Conservation (phyloP, 2,888 invertebrate genomes). For the Icerya purchasi region DNA sequence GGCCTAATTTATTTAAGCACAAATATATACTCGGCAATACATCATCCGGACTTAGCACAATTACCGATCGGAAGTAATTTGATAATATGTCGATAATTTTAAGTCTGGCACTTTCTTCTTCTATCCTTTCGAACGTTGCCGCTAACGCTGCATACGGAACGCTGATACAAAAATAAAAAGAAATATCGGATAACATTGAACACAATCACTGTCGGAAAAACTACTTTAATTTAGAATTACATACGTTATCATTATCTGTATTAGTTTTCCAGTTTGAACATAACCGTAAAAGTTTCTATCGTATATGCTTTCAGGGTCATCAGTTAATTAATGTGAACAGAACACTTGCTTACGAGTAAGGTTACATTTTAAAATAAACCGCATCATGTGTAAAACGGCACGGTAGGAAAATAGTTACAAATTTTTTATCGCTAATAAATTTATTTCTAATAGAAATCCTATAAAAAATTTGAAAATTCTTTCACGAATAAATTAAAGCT, state of each 20-base stretch:
- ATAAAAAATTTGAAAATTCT: no score
- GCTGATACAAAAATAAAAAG: conserved; percentile 28
- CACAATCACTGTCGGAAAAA: no score
- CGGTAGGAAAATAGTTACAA: no score
- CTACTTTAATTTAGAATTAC: conserved; percentile 4
- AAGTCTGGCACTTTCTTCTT: conserved; percentile 59
- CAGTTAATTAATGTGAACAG: no score
- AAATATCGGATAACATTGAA: conserved; percentile 3
- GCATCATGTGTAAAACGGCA: no score
- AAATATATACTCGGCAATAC: conserved; percentile 75
- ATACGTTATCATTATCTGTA: background rate
- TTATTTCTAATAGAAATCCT: no score
- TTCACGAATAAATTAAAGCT: no score
- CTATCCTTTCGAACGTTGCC: conserved; percentile 72
- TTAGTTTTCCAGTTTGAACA: background rate
- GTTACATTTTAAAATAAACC: no score
- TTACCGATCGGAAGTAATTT: conserved; percentile 81
- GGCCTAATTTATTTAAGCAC: conserved; percentile 86
- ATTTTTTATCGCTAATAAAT: no score
- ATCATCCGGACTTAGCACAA: conserved; percentile 70
- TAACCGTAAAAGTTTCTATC: no score
- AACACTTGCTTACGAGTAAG: no score
- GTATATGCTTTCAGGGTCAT: no score
- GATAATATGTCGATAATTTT: conserved; percentile 78
- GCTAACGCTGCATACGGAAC: conserved; percentile 86